Evolutionary conservation across 2,113 vertebrate species (phyloP), one percentile per base, ranked within the genome.

Genomic region (Haliaeetus leucogaster): DNA sequence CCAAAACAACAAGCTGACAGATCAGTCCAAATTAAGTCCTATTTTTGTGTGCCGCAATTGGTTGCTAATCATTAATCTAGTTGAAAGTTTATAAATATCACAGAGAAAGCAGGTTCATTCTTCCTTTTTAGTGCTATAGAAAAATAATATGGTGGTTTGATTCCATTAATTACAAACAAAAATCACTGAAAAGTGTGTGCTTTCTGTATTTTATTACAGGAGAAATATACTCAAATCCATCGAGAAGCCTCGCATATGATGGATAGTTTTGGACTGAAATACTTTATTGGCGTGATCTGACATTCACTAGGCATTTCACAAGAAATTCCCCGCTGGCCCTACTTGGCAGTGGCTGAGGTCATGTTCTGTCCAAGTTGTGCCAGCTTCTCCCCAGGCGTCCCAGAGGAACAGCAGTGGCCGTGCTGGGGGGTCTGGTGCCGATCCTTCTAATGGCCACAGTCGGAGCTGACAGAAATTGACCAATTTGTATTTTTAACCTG

Each of bases 401-500:
- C 32, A 0, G 1, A 62, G 52, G 56, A 91, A 34, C 0, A 9
- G 8, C 43, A 47, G 56, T 50, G 70, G 26, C 68, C 4, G 2
- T 63, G 65, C 18, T 74, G 73, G 52, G 30, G 56, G 3, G 2
- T 70, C 80, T 79, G 77, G 47, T 80, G 87, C 56, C 15, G 9
- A 71, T 89, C 78, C 58, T 89, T 76, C 70, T 70, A 56, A 72
- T 29, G 34, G 16, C 36, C 27, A n/a, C 23, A 5, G n/a, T 68
- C 0, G 0, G 74, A 79, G 52, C 53, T 82, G 76, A 87, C 43
- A 95, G 81, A 82, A 95, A 91, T 61, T 32, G 29, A 27, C 27
- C 30, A 68, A 48, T 85, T 71, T 87, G 19, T 87, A 91, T 85
- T 93, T 93, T 95, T 86, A 91, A 87, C 36, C 56, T 2, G 6